Evolutionary conservation across 2,797 vertebrate species (phyloP).

Genomic region (Thalassophryne amazonica): DNA sequence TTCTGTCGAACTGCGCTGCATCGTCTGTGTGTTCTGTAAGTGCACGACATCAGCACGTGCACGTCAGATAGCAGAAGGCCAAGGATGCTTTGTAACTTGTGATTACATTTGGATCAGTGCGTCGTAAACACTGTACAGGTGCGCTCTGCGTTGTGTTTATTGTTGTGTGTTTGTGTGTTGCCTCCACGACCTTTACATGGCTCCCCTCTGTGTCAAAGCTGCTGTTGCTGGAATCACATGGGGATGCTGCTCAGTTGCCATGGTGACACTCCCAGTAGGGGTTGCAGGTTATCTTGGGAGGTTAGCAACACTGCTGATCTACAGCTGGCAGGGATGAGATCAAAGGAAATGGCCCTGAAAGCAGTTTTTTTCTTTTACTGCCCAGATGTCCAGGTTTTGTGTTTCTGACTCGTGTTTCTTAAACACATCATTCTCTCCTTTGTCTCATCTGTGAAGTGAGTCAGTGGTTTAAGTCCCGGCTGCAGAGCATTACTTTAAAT

Average conservation of each 20-base stretch:
- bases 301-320: neutral
- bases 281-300: neutral
- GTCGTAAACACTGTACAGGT: neutral
- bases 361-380: neutral
- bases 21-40: no score
- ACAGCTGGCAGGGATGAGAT: neutral
- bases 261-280: conserved; percentile 31
- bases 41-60: no score
- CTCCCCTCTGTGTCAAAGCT: conserved; percentile 33
- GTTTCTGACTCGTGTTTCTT: neutral
- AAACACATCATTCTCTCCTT: neutral
- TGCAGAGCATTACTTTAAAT: no score
- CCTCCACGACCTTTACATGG: neutral
- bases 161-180: neutral
- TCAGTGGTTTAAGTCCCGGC: no score
- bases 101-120: neutral
- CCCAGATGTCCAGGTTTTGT: neutral
- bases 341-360: neutral
- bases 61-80: no score
- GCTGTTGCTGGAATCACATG: conserved; percentile 43
- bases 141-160: neutral
- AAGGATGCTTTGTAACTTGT: no score
- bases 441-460: no score
- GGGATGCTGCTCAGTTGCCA: conserved; percentile 56
- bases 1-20: no score